A percentile compares a stretch with the other conserved stretches of the same genome.
phyloP scores from a whole-genome alignment of 2,888 invertebrate species.

The Mythimna albipuncta region DNA sequence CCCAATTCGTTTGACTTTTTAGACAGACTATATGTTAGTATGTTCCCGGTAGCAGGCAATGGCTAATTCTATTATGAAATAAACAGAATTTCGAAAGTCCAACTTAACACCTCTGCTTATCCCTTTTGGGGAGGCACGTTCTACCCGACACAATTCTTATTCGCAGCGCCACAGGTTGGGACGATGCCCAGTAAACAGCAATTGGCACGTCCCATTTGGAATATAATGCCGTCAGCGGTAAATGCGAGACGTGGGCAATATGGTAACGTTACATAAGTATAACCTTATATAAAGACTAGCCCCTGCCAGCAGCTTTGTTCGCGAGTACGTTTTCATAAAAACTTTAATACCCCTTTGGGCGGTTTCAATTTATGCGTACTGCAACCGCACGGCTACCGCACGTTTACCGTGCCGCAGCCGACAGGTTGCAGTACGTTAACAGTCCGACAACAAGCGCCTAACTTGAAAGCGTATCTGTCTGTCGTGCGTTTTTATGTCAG shows the following conservation, averaged over 20 bases:
- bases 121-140: background rate
- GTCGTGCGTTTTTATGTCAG: no score
- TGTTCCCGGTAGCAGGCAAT: background rate
- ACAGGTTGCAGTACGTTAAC: no score
- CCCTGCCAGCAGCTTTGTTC: no score
- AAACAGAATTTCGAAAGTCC: background rate
- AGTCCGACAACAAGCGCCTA: no score
- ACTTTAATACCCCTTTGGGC: no score
- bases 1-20: no score
- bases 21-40: no score
- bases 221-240: slow-evolving; percentile 32
- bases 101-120: background rate
- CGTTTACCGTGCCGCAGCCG: no score
- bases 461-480: no score
- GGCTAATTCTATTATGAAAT: background rate
- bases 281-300: background rate
- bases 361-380: no score
- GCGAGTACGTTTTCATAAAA: no score
- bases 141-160: slow-evolving; percentile 4
- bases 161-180: slow-evolving; percentile 27
- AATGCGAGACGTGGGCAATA: slow-evolving; percentile 34
- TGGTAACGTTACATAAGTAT: background rate
- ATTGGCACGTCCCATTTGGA: slow-evolving; percentile 33
- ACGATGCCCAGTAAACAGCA: slow-evolving; percentile 20
- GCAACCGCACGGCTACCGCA: no score